Evolutionary conservation across 37 sponge, comb jelly and placozoan species (phyloP).

Genomic region (Petrosia ficiformis): DNA sequence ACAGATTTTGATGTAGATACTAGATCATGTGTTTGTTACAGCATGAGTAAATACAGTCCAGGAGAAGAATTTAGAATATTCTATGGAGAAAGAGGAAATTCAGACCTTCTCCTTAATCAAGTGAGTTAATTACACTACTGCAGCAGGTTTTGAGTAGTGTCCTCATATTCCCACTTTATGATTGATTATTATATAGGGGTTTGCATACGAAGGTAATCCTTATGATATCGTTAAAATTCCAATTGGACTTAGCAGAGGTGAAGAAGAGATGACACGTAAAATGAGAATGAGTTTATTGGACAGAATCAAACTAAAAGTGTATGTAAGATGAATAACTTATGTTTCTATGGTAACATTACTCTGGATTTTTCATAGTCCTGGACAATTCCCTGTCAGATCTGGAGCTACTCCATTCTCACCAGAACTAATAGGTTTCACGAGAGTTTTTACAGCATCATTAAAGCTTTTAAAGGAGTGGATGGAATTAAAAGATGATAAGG

Average conservation of each 20-base stretch:
- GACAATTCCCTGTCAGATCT: conserved; percentile 17
- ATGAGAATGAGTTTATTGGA: not conserved
- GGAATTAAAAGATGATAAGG: not conserved
- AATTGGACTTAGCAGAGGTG: conserved; percentile 35
- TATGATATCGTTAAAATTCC: conserved; percentile 45
- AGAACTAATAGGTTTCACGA: conserved; percentile 39
- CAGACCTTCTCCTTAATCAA: conserved; percentile 61
- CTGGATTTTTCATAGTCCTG: conserved; percentile 33
- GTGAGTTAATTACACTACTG: not conserved
- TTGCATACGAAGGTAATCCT: conserved; percentile 48
- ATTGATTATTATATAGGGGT: conserved; percentile 43
- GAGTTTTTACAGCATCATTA: conserved; percentile 51
- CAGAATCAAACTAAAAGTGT: not conserved
- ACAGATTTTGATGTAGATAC: conserved; percentile 56
- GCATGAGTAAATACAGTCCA: not conserved
- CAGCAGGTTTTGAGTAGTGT: too few relatives aligned
- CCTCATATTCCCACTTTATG: not conserved
- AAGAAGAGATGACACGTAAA: not conserved
- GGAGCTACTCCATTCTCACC: conserved; percentile 27
- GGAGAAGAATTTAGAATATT: conserved; percentile 70
- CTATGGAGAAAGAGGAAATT: conserved; percentile 63
- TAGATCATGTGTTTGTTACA: conserved; percentile 43
- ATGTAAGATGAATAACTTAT: not conserved
- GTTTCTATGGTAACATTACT: too few relatives aligned
- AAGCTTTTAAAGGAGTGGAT: conserved; percentile 28